Conservation (phyloP, 2,113 vertebrate genomes). For the Lamprologus lemairii region DNA sequence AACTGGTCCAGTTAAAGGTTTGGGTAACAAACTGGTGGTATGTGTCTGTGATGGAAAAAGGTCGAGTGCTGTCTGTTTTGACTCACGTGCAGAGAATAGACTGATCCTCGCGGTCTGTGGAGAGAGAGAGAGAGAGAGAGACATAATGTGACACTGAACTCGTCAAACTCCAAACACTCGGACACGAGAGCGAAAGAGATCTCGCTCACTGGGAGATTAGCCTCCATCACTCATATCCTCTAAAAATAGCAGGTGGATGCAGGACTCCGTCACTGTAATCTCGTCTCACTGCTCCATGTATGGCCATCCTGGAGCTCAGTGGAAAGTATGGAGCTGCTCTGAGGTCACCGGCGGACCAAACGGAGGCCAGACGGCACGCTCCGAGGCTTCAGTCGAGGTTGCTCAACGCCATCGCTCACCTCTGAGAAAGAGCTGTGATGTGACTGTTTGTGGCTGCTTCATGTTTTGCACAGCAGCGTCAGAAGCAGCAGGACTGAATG, state of each 20-base stretch:
- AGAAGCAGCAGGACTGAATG: neutral
- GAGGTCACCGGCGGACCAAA: conserved; percentile 24
- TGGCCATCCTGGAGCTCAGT: conserved; percentile 33
- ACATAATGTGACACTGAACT: neutral
- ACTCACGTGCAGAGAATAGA: conserved; percentile 75
- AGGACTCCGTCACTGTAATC: conserved; percentile 2
- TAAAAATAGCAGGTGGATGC: conserved; percentile 56
- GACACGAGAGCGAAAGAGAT: neutral
- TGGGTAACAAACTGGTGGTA: neutral
- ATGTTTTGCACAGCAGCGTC: neutral
- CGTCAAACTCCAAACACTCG: conserved; percentile 14
- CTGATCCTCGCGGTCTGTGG: conserved; percentile 70
- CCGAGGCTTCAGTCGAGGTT: neutral
- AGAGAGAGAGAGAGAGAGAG: neutral
- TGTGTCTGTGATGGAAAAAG: neutral
- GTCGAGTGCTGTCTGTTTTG: neutral
- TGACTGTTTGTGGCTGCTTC: neutral
- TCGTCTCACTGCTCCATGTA: conserved; percentile 51
- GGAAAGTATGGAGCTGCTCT: conserved; percentile 12
- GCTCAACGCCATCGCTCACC: neutral
- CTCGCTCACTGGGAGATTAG: conserved; percentile 25
- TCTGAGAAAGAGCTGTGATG: neutral
- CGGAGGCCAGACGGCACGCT: neutral
- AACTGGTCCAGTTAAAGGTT: neutral
- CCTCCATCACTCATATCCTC: neutral